phyloP scores from a whole-genome alignment of 2,113 vertebrate genomes.

The Procavia capensis region DNA sequence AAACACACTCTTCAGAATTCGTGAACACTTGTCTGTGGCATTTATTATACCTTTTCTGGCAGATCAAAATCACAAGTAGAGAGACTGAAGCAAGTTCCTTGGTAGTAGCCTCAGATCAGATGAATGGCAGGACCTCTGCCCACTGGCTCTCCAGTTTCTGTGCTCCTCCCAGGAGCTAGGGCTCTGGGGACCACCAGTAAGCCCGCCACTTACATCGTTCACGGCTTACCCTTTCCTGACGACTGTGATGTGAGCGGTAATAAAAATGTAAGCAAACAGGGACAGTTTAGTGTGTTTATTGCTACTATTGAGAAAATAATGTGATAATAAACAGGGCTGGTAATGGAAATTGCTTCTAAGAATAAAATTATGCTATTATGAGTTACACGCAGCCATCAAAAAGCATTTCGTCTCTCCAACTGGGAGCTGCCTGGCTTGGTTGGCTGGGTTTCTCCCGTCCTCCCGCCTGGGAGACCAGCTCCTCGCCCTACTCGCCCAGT shows the following conservation, averaged over 20 bases:
- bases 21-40: not conserved
- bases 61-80: not conserved
- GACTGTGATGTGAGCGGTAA: constrained; percentile 58
- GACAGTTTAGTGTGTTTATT: constrained; percentile 76
- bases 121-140: not conserved
- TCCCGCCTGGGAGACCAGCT: not conserved
- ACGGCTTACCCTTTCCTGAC: not conserved
- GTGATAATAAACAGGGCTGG: constrained; percentile 77
- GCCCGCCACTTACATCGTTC: not conserved
- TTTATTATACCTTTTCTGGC: not conserved
- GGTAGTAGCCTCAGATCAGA: not conserved
- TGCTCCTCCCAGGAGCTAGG: not conserved
- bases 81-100: not conserved
- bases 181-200: not conserved
- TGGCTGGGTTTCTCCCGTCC: not conserved
- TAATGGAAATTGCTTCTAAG: constrained; percentile 79
- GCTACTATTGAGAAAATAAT: constrained; percentile 80
- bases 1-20: not conserved
- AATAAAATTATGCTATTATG: constrained; percentile 73
- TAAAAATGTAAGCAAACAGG: constrained; percentile 67
- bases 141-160: rapidly evolving
- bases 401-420: constrained; percentile 9
- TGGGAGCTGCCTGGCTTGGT: not conserved
- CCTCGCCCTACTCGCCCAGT: not conserved
- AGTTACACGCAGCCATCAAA: constrained; percentile 55